A percentile compares a stretch with the other conserved stretches of the same genome.
Evolutionary conservation across 2,113 vertebrate genomes (phyloP).

Genomic region (Ivindomyrus marchei): DNA sequence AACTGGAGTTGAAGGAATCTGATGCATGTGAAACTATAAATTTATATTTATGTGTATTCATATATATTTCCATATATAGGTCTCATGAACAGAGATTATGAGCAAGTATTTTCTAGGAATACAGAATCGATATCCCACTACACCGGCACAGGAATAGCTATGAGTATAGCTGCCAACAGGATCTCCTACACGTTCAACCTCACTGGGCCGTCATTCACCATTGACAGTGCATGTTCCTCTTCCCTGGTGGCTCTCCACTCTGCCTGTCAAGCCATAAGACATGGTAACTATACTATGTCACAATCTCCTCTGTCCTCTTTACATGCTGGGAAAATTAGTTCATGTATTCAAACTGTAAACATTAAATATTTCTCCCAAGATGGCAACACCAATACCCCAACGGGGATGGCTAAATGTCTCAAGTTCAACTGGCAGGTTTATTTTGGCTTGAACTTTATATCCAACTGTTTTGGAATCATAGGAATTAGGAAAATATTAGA

Average conservation of each 20-base stretch:
- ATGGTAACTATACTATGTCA: constrained; percentile 57
- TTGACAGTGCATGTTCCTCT: constrained; percentile 76
- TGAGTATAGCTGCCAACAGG: constrained; percentile 72
- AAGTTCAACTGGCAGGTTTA: neutral
- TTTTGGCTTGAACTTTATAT: neutral
- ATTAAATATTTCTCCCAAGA: neutral
- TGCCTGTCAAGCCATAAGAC: constrained; percentile 66
- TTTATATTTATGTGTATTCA: constrained; percentile 66
- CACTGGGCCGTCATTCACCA: constrained; percentile 70
- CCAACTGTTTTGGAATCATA: neutral
- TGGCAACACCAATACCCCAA: neutral
- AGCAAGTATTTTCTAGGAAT: constrained; percentile 71
- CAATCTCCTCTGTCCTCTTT: neutral
- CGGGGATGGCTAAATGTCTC: neutral
- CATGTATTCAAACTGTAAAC: neutral
- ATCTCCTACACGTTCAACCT: constrained; percentile 76
- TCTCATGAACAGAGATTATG: constrained; percentile 72
- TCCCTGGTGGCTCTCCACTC: constrained; percentile 75
- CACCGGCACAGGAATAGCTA: constrained; percentile 68
- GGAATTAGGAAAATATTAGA: neutral
- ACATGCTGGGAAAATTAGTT: neutral
- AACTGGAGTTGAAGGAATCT: neutral
- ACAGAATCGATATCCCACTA: constrained; percentile 70
- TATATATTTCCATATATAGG: constrained; percentile 65
- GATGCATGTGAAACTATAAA: constrained; percentile 20